phyloP scores from a whole-genome alignment of 2,797 vertebrate genomes.

The Peromyscus eremicus region DNA sequence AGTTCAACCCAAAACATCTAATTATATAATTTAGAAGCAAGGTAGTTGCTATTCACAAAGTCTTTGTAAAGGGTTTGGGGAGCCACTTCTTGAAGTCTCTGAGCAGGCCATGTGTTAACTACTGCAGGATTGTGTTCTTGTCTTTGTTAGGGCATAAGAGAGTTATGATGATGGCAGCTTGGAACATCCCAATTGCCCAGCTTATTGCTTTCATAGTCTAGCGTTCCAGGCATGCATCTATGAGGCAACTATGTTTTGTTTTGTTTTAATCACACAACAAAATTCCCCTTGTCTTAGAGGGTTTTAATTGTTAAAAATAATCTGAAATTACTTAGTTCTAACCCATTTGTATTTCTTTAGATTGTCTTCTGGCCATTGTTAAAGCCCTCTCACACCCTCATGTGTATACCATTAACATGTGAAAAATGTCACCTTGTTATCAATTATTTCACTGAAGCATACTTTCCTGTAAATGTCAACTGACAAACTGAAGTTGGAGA shows the following conservation, averaged over 20 bases:
- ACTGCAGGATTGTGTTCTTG: constrained; percentile 79
- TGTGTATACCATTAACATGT: background rate
- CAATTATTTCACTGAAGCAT: background rate
- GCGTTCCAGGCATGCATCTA: background rate
- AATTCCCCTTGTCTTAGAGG: constrained; percentile 19
- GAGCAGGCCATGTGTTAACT: constrained; percentile 80
- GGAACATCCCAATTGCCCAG: background rate
- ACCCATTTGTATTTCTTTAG: constrained; percentile 35
- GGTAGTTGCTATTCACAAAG: constrained; percentile 72
- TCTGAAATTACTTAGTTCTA: constrained; percentile 24
- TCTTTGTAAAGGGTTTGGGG: constrained; percentile 68
- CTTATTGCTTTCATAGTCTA: background rate
- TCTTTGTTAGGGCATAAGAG: constrained; percentile 63
- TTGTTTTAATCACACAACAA: constrained; percentile 35
- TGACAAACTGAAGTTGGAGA: constrained; percentile 1
- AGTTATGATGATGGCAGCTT: background rate
- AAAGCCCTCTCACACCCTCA: background rate
- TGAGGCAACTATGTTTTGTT: background rate
- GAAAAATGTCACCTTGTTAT: background rate
- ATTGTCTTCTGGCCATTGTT: background rate
- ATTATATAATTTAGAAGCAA: constrained; percentile 57
- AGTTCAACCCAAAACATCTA: constrained; percentile 51
- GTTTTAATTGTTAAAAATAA: background rate
- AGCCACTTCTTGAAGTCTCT: constrained; percentile 80
- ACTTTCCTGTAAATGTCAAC: background rate